These are phyloP conservation scores for Halesus radiatus DNA, from an alignment of 1,140 invertebrate species.

Conservation along the genomic window DNA sequence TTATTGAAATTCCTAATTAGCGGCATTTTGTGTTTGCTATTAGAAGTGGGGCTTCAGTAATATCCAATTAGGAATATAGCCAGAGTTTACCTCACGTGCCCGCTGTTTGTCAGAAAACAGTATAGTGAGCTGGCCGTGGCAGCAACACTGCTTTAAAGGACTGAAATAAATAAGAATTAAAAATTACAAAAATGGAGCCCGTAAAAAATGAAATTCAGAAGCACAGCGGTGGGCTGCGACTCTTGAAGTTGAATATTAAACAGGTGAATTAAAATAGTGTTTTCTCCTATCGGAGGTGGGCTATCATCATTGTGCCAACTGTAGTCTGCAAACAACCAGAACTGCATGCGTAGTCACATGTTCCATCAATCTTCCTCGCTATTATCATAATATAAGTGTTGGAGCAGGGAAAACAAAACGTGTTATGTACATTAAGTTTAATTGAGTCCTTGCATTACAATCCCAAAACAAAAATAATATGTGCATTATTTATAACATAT, in stretches of 20 bases:
- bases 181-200: conserved; percentile 52
- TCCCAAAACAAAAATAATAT: too few relatives aligned
- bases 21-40: background rate
- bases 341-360: too few relatives aligned
- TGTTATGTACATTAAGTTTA: too few relatives aligned
- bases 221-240: conserved; percentile 58
- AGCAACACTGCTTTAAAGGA: background rate
- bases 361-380: too few relatives aligned
- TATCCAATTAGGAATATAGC: conserved; percentile 22
- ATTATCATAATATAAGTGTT: too few relatives aligned
- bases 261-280: conserved; percentile 50
- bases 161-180: background rate
- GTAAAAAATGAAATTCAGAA: conserved; percentile 60
- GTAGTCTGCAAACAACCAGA: too few relatives aligned
- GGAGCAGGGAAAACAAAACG: too few relatives aligned
- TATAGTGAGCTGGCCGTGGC: background rate
- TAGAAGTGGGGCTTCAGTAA: conserved; percentile 1
- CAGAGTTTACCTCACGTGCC: background rate
- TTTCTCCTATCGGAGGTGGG: too few relatives aligned
- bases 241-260: conserved; percentile 61
- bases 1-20: conserved; percentile 9
- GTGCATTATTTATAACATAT: too few relatives aligned
- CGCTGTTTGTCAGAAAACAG: background rate
- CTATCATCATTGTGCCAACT: too few relatives aligned
- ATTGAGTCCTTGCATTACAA: too few relatives aligned